These are phyloP conservation scores for Cyclopterus lumpus DNA, from an alignment of 2,797 vertebrate species.

Conservation along the genomic window DNA sequence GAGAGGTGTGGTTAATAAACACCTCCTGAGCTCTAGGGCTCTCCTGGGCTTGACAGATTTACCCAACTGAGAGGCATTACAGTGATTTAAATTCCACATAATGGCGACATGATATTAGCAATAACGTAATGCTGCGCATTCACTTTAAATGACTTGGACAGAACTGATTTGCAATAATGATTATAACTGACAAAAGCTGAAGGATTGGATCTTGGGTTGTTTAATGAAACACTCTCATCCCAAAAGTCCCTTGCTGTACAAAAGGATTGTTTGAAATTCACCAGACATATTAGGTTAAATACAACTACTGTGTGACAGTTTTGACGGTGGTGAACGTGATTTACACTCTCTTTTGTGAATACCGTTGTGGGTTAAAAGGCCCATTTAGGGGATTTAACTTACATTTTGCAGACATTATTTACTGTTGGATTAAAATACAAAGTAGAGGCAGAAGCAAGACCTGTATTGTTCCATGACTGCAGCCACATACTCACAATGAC, in stretches of 20 bases:
- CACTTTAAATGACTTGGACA: conserved; percentile 41
- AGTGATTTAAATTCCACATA: conserved; percentile 56
- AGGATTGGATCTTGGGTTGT: conserved; percentile 7
- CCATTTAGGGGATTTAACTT: neutral
- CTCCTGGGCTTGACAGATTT: conserved; percentile 51
- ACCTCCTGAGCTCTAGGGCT: conserved; percentile 40
- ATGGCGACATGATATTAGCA: conserved; percentile 39
- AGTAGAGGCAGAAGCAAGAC: neutral
- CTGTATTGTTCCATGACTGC: neutral
- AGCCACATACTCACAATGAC: neutral
- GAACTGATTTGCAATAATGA: conserved; percentile 33
- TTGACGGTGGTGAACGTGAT: neutral
- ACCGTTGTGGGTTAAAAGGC: neutral
- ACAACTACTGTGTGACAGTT: neutral
- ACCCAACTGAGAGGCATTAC: conserved; percentile 51
- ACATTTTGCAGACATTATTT: neutral
- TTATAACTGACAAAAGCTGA: conserved; percentile 36
- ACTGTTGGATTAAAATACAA: neutral
- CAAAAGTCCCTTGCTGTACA: neutral
- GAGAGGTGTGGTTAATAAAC: conserved; percentile 54
- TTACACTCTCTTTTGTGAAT: neutral
- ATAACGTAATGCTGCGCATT: conserved; percentile 35
- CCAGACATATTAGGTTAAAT: neutral
- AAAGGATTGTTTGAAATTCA: neutral
- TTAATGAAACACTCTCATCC: conserved; percentile 15